These are phyloP conservation scores for Atta texana DNA, from an alignment of 1,140 invertebrate genomes.

Conservation along the genomic window DNA sequence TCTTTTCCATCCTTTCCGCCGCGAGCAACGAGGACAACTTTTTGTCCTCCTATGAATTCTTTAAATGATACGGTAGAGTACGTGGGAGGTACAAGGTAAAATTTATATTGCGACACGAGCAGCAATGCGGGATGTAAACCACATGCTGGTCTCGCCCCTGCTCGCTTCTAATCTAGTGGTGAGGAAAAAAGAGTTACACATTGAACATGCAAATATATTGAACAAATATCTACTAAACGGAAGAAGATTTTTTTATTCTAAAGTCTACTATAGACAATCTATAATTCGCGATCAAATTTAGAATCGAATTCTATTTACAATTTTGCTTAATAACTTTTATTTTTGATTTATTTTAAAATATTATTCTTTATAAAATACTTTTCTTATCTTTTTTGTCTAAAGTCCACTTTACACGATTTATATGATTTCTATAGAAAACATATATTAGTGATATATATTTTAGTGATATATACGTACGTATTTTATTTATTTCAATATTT, in stretches of 20 bases:
- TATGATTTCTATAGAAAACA: too few relatives aligned
- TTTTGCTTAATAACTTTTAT: neutral
- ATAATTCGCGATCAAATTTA: too few relatives aligned
- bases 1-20: neutral
- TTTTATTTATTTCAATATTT: neutral
- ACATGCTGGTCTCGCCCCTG: neutral
- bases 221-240: neutral
- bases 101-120: slow-evolving; percentile 37
- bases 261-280: too few relatives aligned
- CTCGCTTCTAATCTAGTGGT: neutral
- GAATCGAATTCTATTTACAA: too few relatives aligned
- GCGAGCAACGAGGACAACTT: neutral
- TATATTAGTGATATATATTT: too few relatives aligned
- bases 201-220: too few relatives aligned
- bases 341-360: neutral
- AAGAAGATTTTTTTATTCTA: neutral
- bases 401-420: too few relatives aligned
- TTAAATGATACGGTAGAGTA: slow-evolving; percentile 16
- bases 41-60: slow-evolving; percentile 30
- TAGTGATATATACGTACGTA: too few relatives aligned
- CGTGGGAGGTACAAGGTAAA: slow-evolving; percentile 3
- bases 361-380: neutral
- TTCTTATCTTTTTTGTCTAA: neutral
- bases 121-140: slow-evolving; percentile 31
- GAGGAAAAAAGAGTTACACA: neutral